phyloP scores from a whole-genome alignment of 2,888 invertebrate species.

The Stenolophus ochropezus region DNA sequence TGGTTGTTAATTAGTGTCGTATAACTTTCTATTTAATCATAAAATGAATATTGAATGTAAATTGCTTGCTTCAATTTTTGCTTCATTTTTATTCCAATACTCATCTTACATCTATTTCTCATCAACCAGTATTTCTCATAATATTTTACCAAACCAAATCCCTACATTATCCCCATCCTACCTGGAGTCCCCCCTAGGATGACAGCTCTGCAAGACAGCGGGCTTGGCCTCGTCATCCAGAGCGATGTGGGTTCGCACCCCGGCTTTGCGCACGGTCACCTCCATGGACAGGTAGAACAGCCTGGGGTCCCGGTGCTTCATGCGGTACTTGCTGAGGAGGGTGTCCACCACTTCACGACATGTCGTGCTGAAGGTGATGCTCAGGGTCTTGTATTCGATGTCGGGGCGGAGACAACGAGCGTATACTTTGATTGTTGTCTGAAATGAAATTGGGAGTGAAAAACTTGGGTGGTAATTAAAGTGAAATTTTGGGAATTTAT shows the following conservation, averaged over 20 bases:
- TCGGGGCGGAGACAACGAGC: constrained; percentile 92
- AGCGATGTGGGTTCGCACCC: constrained; percentile 86
- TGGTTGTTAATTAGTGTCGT: no score
- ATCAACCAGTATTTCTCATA: no score
- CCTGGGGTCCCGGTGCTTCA: constrained; percentile 93
- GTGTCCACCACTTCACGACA: constrained; percentile 91
- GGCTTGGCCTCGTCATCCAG: constrained; percentile 93
- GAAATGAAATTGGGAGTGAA: constrained; percentile 69
- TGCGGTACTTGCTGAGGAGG: constrained; percentile 87
- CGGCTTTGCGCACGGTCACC: constrained; percentile 89
- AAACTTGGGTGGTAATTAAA: not conserved
- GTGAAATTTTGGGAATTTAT: no score
- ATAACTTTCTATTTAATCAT: no score
- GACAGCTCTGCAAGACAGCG: constrained; percentile 93
- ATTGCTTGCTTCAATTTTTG: no score
- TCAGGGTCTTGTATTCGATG: constrained; percentile 96
- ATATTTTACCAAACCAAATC: no score
- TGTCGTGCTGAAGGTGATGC: constrained; percentile 91
- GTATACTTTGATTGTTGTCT: constrained; percentile 95
- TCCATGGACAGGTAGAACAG: constrained; percentile 97
- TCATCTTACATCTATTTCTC: no score
- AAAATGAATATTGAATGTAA: no score
- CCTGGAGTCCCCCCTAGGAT: constrained; percentile 95
- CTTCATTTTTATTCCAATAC: no score
- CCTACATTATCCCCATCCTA: constrained; percentile 69